These are phyloP conservation scores for Cephus runcator DNA, from an alignment of 2,888 invertebrate species.

Conservation along the genomic window DNA sequence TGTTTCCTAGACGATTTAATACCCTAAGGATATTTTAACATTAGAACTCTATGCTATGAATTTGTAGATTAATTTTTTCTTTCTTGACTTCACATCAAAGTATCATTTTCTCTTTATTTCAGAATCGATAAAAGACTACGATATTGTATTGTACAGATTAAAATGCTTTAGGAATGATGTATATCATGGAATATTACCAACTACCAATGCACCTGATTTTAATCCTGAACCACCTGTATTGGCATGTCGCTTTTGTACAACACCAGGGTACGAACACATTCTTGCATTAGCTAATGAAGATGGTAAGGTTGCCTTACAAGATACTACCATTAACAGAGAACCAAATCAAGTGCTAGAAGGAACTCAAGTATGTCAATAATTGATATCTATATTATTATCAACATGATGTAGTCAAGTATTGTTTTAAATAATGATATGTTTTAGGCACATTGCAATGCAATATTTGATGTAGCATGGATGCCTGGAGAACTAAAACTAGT, in stretches of 20 bases:
- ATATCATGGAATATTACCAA: constrained; percentile 72
- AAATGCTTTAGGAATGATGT: constrained; percentile 74
- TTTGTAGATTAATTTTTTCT: neutral
- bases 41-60: neutral
- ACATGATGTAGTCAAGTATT: neutral
- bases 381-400: neutral
- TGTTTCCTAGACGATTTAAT: neutral
- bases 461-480: constrained; percentile 91
- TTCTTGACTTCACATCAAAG: neutral
- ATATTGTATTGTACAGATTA: constrained; percentile 73
- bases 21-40: neutral
- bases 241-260: constrained; percentile 81
- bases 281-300: constrained; percentile 89
- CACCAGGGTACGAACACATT: constrained; percentile 74
- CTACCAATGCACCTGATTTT: constrained; percentile 66
- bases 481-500: constrained; percentile 80
- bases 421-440: constrained; percentile 22
- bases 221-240: constrained; percentile 81
- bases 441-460: constrained; percentile 82
- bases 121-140: constrained; percentile 68
- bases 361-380: constrained; percentile 68
- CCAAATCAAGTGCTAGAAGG: constrained; percentile 43
- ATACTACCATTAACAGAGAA: constrained; percentile 50
- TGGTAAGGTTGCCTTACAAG: constrained; percentile 74
- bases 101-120: constrained; percentile 21